Percentiles rank a stretch among this genome's conserved stretches.
phyloP scores from a whole-genome alignment of 1,140 invertebrate genomes.

The Oncopeltus fasciatus region DNA sequence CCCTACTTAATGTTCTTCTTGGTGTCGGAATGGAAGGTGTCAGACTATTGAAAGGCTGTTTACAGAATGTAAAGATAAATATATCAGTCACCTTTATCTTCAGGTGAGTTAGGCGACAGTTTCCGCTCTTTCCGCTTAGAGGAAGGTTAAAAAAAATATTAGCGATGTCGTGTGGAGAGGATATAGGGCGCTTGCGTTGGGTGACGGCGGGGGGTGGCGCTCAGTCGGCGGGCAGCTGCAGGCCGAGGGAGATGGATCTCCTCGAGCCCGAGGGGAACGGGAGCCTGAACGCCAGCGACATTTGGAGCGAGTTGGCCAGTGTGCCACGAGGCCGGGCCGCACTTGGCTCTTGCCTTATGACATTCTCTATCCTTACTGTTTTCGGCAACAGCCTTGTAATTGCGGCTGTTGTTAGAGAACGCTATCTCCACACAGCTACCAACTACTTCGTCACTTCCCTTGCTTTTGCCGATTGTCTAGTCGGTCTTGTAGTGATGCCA shows the following conservation, averaged over 20 bases:
- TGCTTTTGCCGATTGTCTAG: slow-evolving; percentile 57
- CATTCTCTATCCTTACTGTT: slow-evolving; percentile 45
- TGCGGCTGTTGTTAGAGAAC: slow-evolving; percentile 48
- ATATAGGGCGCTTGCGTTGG: not conserved
- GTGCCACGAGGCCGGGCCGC: slow-evolving; percentile 32
- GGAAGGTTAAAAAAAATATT: slow-evolving; percentile 15
- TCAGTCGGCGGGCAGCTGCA: not conserved
- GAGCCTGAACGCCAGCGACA: no score
- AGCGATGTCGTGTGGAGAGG: not conserved
- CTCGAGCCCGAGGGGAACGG: not conserved
- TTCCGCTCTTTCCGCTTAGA: not conserved
- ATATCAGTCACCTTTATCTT: not conserved
- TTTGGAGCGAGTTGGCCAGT: slow-evolving; percentile 21
- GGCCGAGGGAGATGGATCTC: not conserved
- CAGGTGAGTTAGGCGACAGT: not conserved
- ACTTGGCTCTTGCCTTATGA: slow-evolving; percentile 36
- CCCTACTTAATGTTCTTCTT: no score
- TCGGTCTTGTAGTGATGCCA: slow-evolving; percentile 62
- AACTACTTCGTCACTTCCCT: slow-evolving; percentile 66
- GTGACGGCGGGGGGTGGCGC: not conserved
- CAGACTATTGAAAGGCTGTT: no score
- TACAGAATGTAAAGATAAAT: not conserved
- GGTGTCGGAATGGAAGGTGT: no score
- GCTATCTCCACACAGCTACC: slow-evolving; percentile 55
- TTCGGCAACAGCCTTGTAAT: slow-evolving; percentile 60